Evolutionary conservation across 2,888 invertebrate species (phyloP), one percentile per base, ranked within the genome.

Genomic region (Eulithis prunata): DNA sequence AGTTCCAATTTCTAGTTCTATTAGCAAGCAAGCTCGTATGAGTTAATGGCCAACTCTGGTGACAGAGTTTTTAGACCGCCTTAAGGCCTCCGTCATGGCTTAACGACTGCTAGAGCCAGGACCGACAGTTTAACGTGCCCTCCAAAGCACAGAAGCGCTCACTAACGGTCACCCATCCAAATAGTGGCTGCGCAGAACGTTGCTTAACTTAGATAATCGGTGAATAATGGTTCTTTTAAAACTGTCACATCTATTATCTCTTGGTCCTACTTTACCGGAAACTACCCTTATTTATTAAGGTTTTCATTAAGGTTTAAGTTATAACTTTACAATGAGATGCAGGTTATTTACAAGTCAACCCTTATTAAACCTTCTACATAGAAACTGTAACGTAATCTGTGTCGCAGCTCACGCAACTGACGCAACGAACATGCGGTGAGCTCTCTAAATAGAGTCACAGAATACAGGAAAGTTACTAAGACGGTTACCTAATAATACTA

Each of bases 281-380:
- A 58, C 49, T 49, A 66, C 66, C 62, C 66, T 54, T 14, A 57
- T 62, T 57, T 51, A 32, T 32, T 5, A 32, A 21, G 21, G 21
- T 32, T 32, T 32, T 32, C 32, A 32, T 32, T 32, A 32, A 32
- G 32, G 32, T 32, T 6, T 57, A 54, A 57, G 61, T 66, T 54
- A 62, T 66, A 51, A 66, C 66, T 57, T 49, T 54, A 49, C 13
- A 66, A 62, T 62, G 54, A 55, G 62, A 55, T 51, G 62, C 54
- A 55, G 57, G 62, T 49, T 62, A 62, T 58, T 57, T 58, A 46
- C 57, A 53, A 53, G 66, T 38, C 54, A 66, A 55, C 62, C 61
- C 62, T 66, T 55, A 58, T 58, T 53, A 47, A 60, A 57, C 43
- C 56, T 14, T 49, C 14, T 36, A n/a, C 43, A 4, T 32, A 49